Percentiles rank a stretch among this genome's conserved stretches.
Evolutionary conservation across 2,888 invertebrate genomes (phyloP).

Genomic region (Xylota segnis): DNA sequence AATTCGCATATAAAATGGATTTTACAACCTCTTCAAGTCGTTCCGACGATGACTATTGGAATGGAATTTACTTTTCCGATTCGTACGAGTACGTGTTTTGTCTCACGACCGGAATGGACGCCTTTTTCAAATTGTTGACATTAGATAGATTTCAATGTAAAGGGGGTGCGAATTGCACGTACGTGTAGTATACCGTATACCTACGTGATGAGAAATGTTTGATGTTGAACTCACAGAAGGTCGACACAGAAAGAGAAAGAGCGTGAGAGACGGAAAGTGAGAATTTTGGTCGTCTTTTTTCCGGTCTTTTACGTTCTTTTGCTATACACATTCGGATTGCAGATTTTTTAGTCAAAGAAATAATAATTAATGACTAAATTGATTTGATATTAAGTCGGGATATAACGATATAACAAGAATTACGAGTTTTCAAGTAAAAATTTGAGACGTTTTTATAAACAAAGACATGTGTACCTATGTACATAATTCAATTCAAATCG

Average conservation of each 20-base stretch:
- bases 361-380: constrained; percentile 6
- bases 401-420: constrained; percentile 15
- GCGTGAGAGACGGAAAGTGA: not conserved
- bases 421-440: constrained; percentile 22
- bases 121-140: constrained; percentile 44
- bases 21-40: constrained; percentile 30
- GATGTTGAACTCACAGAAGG: constrained; percentile 65
- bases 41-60: constrained; percentile 14
- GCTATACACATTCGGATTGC: not conserved
- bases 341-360: not conserved
- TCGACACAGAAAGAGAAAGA: constrained; percentile 14
- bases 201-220: constrained; percentile 38
- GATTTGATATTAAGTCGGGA: constrained; percentile 11
- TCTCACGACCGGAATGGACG: constrained; percentile 61
- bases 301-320: constrained; percentile 6
- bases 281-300: constrained; percentile 1
- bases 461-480: no score
- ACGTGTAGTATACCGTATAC: constrained; percentile 13
- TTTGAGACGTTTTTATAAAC: not conserved
- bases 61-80: constrained; percentile 43
- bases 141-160: constrained; percentile 63
- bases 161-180: constrained; percentile 57
- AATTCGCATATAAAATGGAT: constrained; percentile 37
- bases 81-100: constrained; percentile 72
- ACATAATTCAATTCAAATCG: not conserved